A percentile compares a stretch with the other conserved stretches of the same genome.
These are phyloP conservation scores for Drosophila busckii DNA, from an alignment of 1,140 invertebrate species.

Conservation along the genomic window DNA sequence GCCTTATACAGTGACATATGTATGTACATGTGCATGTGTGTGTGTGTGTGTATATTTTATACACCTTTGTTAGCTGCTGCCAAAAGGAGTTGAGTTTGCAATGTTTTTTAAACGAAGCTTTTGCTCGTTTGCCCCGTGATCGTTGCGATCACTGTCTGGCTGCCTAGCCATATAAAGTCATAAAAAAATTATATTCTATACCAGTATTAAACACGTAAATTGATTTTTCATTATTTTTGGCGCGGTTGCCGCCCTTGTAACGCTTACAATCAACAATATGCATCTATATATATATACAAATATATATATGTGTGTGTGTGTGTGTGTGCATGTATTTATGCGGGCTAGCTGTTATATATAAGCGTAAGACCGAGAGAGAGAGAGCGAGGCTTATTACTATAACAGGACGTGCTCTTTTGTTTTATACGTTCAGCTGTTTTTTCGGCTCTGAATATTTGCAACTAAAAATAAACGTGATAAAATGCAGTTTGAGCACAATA, in stretches of 20 bases:
- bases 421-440: background rate
- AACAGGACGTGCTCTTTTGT: no score
- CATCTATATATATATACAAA: background rate
- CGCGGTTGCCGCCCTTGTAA: constrained; percentile 67
- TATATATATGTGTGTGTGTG: constrained; percentile 5
- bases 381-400: no score
- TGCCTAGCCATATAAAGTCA: constrained; percentile 52
- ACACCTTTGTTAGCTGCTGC: constrained; percentile 37
- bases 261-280: constrained; percentile 35
- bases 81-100: constrained; percentile 29
- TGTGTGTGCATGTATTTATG: background rate
- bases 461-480: constrained; percentile 77
- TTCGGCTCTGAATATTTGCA: constrained; percentile 26
- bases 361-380: no score
- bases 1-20: constrained; percentile 1
- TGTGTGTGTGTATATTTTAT: constrained; percentile 6
- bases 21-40: background rate
- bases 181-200: constrained; percentile 36
- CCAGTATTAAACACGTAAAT: constrained; percentile 25
- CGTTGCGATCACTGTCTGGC: constrained; percentile 3
- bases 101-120: no score
- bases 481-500: constrained; percentile 59
- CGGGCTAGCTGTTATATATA: constrained; percentile 25
- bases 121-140: no score
- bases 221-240: constrained; percentile 43